Percentiles rank a stretch among this genome's conserved stretches.
Evolutionary conservation across 2,888 invertebrate genomes (phyloP).

Genomic region (Athalia circularis): DNA sequence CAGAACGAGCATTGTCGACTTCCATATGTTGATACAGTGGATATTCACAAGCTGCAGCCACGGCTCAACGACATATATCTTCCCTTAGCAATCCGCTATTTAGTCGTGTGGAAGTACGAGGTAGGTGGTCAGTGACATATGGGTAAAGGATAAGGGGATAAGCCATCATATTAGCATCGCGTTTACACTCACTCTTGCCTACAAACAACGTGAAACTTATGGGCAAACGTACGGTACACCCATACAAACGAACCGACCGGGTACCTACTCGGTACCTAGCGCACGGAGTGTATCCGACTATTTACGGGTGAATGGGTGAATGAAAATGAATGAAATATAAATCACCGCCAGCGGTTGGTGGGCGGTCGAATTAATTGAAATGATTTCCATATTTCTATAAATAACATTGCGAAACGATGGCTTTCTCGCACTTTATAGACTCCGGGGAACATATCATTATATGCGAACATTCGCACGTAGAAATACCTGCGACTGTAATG

Average conservation of each 20-base stretch:
- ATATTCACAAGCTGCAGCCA: constrained; percentile 14
- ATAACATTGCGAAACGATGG: no score
- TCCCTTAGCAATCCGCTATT: constrained; percentile 28
- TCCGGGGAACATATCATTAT: no score
- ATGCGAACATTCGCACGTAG: no score
- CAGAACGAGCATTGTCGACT: constrained; percentile 44
- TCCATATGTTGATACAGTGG: constrained; percentile 35
- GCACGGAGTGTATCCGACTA: no score
- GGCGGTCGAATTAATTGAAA: not conserved
- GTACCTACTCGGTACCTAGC: no score
- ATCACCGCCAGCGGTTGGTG: constrained; percentile 35
- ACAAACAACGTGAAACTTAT: not conserved
- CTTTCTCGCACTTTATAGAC: not conserved
- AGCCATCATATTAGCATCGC: constrained; percentile 67
- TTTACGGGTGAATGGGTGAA: constrained; percentile 49
- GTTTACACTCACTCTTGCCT: constrained; percentile 58
- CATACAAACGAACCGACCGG: not conserved
- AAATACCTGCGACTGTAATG: no score
- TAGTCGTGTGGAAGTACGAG: constrained; percentile 47
- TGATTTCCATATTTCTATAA: no score
- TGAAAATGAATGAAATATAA: constrained; percentile 63
- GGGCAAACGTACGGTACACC: not conserved
- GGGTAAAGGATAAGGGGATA: constrained; percentile 60
- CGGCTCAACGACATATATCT: not conserved
- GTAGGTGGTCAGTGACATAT: constrained; percentile 71